Percentiles rank a stretch among this genome's conserved stretches.
phyloP scores from a whole-genome alignment of 2,113 vertebrate species.

The Saguinus imperator region DNA sequence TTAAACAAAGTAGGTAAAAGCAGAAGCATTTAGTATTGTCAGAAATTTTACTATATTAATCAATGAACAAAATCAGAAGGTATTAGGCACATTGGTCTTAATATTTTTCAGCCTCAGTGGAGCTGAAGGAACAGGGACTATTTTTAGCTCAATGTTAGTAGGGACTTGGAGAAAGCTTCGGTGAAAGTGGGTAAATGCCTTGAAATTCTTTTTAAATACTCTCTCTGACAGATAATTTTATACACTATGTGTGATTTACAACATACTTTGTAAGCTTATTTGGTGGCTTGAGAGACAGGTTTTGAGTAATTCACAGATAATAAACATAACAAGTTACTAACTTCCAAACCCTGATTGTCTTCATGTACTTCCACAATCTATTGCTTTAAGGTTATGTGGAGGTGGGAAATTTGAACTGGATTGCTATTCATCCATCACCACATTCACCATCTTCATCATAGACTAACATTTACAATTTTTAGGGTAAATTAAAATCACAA shows the following conservation, averaged over 20 bases:
- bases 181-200: not conserved
- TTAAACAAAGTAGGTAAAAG: not conserved
- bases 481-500: not conserved
- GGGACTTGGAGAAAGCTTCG: not conserved
- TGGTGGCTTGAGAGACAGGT: not conserved
- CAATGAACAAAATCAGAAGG: not conserved
- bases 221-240: not conserved
- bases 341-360: not conserved
- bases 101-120: not conserved
- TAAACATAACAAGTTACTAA: not conserved
- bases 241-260: not conserved
- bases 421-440: not conserved
- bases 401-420: not conserved
- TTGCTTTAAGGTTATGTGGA: not conserved
- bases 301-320: not conserved
- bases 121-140: not conserved
- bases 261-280: not conserved
- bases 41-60: not conserved
- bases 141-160: not conserved
- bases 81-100: not conserved
- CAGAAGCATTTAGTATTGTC: not conserved
- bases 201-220: not conserved
- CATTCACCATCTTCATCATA: not conserved
- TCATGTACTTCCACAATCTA: not conserved
- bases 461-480: not conserved